phyloP scores from a whole-genome alignment of 2,797 vertebrate species.

The Characodon lateralis region DNA sequence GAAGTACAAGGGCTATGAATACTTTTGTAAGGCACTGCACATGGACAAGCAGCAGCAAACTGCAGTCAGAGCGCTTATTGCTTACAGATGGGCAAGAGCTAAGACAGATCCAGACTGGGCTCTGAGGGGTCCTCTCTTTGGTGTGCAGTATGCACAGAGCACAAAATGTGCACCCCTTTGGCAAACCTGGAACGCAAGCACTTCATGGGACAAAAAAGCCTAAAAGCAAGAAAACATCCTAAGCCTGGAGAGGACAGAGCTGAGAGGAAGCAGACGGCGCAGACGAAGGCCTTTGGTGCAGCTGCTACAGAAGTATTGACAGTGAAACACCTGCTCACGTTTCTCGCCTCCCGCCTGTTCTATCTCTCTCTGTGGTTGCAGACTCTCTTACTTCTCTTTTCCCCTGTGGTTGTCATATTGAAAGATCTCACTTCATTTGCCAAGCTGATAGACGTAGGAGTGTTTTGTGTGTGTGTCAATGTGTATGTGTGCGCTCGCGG shows the following conservation, averaged over 20 bases:
- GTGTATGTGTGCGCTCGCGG: conserved; percentile 8
- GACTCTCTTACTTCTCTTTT: conserved; percentile 67
- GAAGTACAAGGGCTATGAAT: neutral
- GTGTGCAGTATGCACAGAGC: conserved; percentile 3
- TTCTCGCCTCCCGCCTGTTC: conserved; percentile 67
- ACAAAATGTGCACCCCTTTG: neutral
- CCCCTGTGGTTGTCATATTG: conserved; percentile 78
- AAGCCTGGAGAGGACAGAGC: conserved; percentile 46
- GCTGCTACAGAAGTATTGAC: conserved; percentile 59
- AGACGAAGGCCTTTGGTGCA: conserved; percentile 58
- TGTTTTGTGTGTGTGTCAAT: neutral
- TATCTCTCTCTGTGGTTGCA: conserved; percentile 66
- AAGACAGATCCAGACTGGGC: conserved; percentile 7
- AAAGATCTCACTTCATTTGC: conserved; percentile 77
- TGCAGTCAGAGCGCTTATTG: conserved; percentile 9
- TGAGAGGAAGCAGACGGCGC: conserved; percentile 57
- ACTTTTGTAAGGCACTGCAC: neutral
- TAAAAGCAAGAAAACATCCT: conserved; percentile 25
- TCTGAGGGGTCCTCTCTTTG: neutral
- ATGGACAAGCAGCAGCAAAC: conserved; percentile 25
- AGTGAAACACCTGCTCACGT: conserved; percentile 78
- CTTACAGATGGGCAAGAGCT: conserved; percentile 26
- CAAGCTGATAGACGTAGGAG: conserved; percentile 55
- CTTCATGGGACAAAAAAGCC: conserved; percentile 21
- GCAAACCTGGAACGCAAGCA: neutral